Evolutionary conservation across 1,140 invertebrate genomes (phyloP).

Genomic region (Drosophila ficusphila): DNA sequence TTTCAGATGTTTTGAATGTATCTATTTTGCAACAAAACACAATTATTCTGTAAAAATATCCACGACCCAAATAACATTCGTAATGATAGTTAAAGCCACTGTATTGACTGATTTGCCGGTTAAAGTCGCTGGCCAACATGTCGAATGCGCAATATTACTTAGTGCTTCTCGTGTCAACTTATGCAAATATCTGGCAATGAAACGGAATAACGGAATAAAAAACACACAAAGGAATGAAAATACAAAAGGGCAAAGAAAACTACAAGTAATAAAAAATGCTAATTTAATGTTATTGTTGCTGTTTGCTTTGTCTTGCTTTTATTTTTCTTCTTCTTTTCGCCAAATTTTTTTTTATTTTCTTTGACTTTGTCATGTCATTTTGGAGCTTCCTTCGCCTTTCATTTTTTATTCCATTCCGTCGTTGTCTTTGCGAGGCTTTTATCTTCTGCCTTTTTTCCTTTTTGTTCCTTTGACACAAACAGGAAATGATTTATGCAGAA

Average conservation of each 20-base stretch:
- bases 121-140: constrained; percentile 38
- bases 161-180: constrained; percentile 55
- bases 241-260: constrained; percentile 49
- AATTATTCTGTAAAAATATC: too few relatives aligned
- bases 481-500: constrained; percentile 81
- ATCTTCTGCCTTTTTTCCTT: constrained; percentile 46
- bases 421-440: constrained; percentile 57
- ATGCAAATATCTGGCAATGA: constrained; percentile 60
- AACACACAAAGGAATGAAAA: constrained; percentile 24
- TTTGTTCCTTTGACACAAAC: constrained; percentile 53
- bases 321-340: constrained; percentile 31
- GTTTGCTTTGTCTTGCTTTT: constrained; percentile 54
- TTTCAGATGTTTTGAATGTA: too few relatives aligned
- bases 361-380: constrained; percentile 56
- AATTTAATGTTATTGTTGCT: constrained; percentile 80
- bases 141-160: constrained; percentile 73
- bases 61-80: too few relatives aligned
- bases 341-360: constrained; percentile 35
- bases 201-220: constrained; percentile 23
- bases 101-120: neutral
- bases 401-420: constrained; percentile 25
- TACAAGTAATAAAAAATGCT: constrained; percentile 82
- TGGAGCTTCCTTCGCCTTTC: constrained; percentile 34
- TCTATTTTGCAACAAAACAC: too few relatives aligned
- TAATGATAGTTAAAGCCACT: neutral